A percentile compares a stretch with the other conserved stretches of the same genome.
phyloP scores from a whole-genome alignment of 2,797 vertebrate species.

The Oophaga sylvatica region DNA sequence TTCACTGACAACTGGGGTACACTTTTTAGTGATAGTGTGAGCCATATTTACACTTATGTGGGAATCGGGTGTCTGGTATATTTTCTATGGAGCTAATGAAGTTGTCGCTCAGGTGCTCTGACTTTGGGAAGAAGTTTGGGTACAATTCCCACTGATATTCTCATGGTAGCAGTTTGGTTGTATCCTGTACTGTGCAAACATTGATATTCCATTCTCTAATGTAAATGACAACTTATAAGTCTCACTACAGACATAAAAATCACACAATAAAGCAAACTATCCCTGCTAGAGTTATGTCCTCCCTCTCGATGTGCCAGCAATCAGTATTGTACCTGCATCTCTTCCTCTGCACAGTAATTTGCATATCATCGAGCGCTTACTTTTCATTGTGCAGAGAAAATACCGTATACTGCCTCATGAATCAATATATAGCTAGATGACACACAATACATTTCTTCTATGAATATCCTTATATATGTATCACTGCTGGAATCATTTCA shows the following conservation, averaged over 20 bases:
- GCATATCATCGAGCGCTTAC: neutral
- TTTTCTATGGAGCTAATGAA: neutral
- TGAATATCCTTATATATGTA: neutral
- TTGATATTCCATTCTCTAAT: neutral
- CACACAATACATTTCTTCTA: neutral
- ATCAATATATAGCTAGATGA: neutral
- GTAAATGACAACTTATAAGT: neutral
- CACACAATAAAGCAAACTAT: neutral
- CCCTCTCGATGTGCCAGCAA: neutral
- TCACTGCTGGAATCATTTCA: neutral
- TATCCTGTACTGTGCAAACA: neutral
- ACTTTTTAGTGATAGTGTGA: too few species aligned
- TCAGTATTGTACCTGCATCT: neutral
- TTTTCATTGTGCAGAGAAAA: neutral
- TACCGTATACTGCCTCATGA: neutral
- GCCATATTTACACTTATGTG: too few species aligned
- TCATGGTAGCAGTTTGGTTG: too few species aligned
- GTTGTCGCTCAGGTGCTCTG: neutral
- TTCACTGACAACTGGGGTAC: too few species aligned
- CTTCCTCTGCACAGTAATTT: neutral
- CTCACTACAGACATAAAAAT: neutral
- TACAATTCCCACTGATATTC: too few species aligned
- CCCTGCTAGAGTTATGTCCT: neutral
- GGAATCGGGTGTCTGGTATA: neutral
- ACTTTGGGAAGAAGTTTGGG: neutral